Conservation (phyloP, 2,113 vertebrate species). For the Anoplopoma fimbria region DNA sequence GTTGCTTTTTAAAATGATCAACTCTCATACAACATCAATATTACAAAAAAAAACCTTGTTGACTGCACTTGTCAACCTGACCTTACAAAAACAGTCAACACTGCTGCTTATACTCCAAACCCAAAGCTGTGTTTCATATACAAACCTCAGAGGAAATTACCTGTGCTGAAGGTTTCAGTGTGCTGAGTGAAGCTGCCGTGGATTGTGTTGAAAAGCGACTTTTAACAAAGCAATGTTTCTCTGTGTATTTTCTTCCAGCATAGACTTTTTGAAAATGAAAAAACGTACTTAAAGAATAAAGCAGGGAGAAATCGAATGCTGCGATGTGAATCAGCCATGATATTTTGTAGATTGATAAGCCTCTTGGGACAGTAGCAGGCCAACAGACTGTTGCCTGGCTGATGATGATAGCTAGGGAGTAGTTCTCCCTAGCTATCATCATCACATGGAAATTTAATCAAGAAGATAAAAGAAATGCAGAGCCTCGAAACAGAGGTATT, state of each 20-base stretch:
- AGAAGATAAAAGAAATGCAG: not conserved
- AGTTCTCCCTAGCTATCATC: not conserved
- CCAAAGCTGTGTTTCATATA: constrained; percentile 44
- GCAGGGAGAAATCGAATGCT: not conserved
- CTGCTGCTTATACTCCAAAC: constrained; percentile 36
- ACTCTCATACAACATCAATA: not conserved
- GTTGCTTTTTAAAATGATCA: constrained; percentile 5
- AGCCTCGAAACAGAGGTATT: not conserved
- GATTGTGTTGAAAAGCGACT: not conserved
- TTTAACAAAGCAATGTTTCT: not conserved
- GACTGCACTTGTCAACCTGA: not conserved
- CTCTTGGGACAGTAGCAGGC: not conserved
- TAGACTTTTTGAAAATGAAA: constrained; percentile 1
- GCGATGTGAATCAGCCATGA: constrained; percentile 11
- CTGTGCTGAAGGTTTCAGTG: not conserved
- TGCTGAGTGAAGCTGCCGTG: not conserved
- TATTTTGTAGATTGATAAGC: constrained; percentile 39
- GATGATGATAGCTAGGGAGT: too few species aligned
- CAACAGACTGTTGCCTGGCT: constrained; percentile 10
- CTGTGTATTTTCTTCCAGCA: not conserved
- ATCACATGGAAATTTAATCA: constrained; percentile 44
- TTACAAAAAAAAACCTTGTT: constrained; percentile 1
- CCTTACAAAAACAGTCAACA: not conserved
- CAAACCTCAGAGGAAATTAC: constrained; percentile 31
- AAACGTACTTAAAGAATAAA: not conserved